A percentile compares a stretch with the other conserved stretches of the same genome.
Evolutionary conservation across 2,113 vertebrate species (phyloP).

Genomic region (Cacatua alba): DNA sequence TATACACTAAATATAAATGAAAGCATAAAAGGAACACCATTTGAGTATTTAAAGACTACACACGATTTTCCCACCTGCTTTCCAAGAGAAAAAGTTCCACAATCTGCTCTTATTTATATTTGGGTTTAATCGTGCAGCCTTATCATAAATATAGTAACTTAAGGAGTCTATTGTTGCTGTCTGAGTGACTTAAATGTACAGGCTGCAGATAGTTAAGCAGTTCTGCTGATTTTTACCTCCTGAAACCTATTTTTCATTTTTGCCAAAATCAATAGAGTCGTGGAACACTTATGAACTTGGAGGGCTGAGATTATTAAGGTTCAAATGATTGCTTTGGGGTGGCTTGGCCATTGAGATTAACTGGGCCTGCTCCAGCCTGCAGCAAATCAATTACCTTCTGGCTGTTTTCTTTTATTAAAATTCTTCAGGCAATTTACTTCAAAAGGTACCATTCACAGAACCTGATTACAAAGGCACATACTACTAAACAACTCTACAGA

Average conservation of each 20-base stretch:
- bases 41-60: not conserved
- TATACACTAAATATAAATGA: not conserved
- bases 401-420: slow-evolving; percentile 9
- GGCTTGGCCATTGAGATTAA: not conserved
- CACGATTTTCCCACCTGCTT: not conserved
- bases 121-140: not conserved
- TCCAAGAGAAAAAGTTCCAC: not conserved
- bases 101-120: not conserved
- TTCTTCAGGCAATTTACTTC: slow-evolving; percentile 14
- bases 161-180: not conserved
- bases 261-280: not conserved
- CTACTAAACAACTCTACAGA: not conserved
- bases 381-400: slow-evolving; percentile 4
- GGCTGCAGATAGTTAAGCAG: not conserved
- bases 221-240: not conserved
- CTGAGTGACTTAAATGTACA: not conserved
- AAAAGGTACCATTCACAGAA: not conserved
- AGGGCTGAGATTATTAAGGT: not conserved
- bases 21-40: not conserved
- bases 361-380: not conserved
- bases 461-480: not conserved
- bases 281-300: not conserved
- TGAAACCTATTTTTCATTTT: not conserved
- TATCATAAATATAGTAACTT: not conserved
- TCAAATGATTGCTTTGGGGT: not conserved